These are phyloP conservation scores for Hirudinaria manillensis DNA, from an alignment of 2,888 invertebrate genomes.

Conservation along the genomic window DNA sequence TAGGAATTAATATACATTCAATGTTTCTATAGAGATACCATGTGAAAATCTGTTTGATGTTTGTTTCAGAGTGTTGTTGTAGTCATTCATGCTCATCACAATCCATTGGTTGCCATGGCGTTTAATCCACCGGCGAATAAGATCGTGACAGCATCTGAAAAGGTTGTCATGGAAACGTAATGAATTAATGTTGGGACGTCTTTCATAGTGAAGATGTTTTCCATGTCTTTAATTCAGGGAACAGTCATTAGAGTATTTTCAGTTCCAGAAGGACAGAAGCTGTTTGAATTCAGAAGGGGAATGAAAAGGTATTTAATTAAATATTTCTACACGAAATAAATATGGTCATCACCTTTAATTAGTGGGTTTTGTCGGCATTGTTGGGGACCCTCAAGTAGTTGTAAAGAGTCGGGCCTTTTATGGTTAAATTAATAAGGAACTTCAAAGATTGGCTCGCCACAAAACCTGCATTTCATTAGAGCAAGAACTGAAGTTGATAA, in stretches of 20 bases:
- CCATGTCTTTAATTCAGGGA: conserved; percentile 60
- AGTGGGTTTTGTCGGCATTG: too few species aligned
- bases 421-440: too few species aligned
- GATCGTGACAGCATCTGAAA: conserved; percentile 59
- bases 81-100: conserved; percentile 94
- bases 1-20: too few species aligned
- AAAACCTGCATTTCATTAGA: not conserved
- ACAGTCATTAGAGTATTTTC: conserved; percentile 94
- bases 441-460: not conserved
- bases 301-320: conserved; percentile 67
- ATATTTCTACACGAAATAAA: too few species aligned
- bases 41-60: too few species aligned
- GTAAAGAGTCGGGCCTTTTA: too few species aligned
- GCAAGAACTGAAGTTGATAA: not conserved
- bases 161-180: conserved; percentile 41
- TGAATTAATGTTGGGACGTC: too few species aligned
- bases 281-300: conserved; percentile 92
- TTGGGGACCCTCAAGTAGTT: too few species aligned
- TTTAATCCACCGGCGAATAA: conserved; percentile 76
- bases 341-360: too few species aligned
- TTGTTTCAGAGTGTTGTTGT: conserved; percentile 77
- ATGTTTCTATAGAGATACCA: too few species aligned
- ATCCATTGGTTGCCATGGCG: conserved; percentile 85
- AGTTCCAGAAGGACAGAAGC: conserved; percentile 73
- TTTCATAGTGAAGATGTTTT: too few species aligned